A percentile compares a stretch with the other conserved stretches of the same genome.
Conservation (phyloP, 2,113 vertebrate genomes). For the Oreochromis tanganicae region DNA sequence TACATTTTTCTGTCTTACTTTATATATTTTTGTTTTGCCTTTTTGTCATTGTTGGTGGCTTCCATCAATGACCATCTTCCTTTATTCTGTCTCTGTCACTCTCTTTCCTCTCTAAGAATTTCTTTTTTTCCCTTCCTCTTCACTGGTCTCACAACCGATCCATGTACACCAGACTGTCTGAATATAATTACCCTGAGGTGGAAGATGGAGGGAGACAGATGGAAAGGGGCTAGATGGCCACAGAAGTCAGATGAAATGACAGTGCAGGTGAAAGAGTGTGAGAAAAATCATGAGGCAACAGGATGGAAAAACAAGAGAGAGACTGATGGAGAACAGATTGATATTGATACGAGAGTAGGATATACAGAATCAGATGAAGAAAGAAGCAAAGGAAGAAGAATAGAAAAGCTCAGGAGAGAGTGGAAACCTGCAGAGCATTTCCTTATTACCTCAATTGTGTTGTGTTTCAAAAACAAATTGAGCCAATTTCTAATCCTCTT, state of each 20-base stretch:
- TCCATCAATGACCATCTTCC: neutral
- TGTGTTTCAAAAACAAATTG: conserved; percentile 11
- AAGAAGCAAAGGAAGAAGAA: neutral
- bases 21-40: neutral
- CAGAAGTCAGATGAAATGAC: neutral
- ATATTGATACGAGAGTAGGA: neutral
- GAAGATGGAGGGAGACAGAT: conserved; percentile 4
- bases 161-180: neutral
- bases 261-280: neutral
- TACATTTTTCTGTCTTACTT: neutral
- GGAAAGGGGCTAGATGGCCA: neutral
- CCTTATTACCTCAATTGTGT: neutral
- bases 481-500: conserved; percentile 32
- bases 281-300: neutral
- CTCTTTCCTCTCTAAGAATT: neutral
- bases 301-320: neutral
- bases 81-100: neutral
- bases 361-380: neutral
- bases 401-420: neutral
- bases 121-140: neutral
- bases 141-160: neutral
- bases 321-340: neutral
- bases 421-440: neutral
- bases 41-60: neutral
- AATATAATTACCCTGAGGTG: conserved; percentile 21